These are phyloP conservation scores for Grapholita molesta DNA, from an alignment of 1,140 invertebrate species.

Conservation along the genomic window DNA sequence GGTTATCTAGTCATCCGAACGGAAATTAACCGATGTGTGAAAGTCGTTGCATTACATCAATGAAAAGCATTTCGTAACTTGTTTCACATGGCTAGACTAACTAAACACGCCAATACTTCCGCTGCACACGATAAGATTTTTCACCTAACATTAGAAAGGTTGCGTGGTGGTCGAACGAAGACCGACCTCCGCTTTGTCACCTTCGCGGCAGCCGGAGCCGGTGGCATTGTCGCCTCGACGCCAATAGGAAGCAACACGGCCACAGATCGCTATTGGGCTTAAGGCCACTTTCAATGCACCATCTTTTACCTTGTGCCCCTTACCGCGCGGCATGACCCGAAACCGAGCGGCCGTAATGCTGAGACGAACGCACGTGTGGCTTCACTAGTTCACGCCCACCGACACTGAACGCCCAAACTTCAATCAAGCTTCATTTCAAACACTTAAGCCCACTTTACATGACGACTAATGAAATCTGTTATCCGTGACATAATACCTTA, in stretches of 20 bases:
- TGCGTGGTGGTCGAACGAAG: conserved; percentile 42
- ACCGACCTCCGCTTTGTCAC: conserved; percentile 65
- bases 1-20: not conserved
- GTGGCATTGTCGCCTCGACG: conserved; percentile 71
- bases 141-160: not conserved
- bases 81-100: not conserved
- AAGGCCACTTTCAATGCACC: conserved; percentile 76
- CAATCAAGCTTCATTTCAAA: conserved; percentile 13
- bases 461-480: not conserved
- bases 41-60: conserved; percentile 13
- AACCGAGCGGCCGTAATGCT: conserved; percentile 42
- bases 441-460: conserved; percentile 8
- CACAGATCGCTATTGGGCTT: conserved; percentile 74
- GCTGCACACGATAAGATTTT: not conserved
- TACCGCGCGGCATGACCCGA: conserved; percentile 65
- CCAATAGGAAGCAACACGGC: conserved; percentile 72
- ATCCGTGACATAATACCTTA: conserved; percentile 6
- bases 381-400: conserved; percentile 6
- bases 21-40: conserved; percentile 13
- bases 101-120: not conserved
- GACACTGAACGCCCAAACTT: not conserved
- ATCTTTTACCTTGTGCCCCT: conserved; percentile 77
- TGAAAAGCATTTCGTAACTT: conserved; percentile 7
- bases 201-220: conserved; percentile 55
- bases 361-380: conserved; percentile 19